Conservation (phyloP, 2,113 vertebrate genomes). For the Leucosticte australis region DNA sequence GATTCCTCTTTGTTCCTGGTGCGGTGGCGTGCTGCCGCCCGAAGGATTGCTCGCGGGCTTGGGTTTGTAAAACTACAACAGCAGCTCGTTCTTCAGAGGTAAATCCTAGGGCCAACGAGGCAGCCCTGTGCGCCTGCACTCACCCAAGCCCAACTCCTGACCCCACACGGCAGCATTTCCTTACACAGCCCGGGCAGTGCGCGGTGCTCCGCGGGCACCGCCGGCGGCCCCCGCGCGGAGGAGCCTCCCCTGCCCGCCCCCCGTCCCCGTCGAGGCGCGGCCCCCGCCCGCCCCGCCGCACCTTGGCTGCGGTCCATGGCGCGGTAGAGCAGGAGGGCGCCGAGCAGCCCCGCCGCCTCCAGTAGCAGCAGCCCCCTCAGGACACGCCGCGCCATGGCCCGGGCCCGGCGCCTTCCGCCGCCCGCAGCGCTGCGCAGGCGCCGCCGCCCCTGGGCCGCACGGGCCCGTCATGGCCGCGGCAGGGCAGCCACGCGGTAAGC, state of each 20-base stretch:
- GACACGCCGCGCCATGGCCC: neutral
- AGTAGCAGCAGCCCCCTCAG: neutral
- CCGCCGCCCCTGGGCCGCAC: accelerated
- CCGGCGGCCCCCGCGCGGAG: neutral
- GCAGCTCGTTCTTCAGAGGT: neutral
- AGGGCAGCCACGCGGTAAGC: accelerated
- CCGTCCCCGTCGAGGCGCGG: neutral
- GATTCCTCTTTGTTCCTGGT: too few species aligned
- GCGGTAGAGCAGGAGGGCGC: constrained; percentile 27
- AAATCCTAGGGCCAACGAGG: accelerated
- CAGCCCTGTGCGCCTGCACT: accelerated
- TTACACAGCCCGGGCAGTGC: too few species aligned
- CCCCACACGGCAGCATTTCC: neutral
- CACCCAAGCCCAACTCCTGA: accelerated
- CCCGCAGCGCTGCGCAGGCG: neutral
- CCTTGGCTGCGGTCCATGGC: constrained; percentile 45
- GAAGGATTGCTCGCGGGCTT: accelerated
- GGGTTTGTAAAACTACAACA: accelerated
- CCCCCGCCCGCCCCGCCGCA: neutral
- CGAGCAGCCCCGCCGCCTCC: neutral
- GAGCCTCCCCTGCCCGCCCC: neutral
- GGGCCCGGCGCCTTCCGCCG: accelerated
- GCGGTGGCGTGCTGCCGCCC: accelerated
- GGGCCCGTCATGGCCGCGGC: too few species aligned
- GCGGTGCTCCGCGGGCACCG: too few species aligned